phyloP scores from a whole-genome alignment of 1,140 invertebrate genomes.

The Pseudoatta argentina region DNA sequence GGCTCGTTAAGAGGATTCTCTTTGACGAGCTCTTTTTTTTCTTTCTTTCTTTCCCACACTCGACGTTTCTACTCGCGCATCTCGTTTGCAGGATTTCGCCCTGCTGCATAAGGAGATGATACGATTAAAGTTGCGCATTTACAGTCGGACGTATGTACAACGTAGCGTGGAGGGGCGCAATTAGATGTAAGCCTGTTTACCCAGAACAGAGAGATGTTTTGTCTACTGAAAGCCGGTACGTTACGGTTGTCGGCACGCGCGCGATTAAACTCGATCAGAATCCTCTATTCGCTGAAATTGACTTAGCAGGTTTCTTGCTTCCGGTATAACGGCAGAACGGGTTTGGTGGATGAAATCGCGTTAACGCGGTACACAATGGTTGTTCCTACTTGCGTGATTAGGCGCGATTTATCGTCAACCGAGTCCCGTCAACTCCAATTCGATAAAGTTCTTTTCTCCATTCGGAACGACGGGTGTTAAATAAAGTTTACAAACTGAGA shows the following conservation, averaged over 20 bases:
- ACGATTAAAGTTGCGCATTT: constrained; percentile 49
- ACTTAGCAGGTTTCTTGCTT: constrained; percentile 34
- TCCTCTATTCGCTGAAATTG: constrained; percentile 14
- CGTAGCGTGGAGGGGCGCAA: neutral
- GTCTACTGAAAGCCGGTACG: constrained; percentile 1
- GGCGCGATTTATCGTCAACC: neutral
- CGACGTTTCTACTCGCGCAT: constrained; percentile 6
- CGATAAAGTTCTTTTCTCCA: constrained; percentile 3
- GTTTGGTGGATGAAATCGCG: neutral
- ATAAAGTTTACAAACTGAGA: constrained; percentile 28
- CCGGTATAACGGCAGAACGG: constrained; percentile 7
- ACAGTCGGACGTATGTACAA: constrained; percentile 4
- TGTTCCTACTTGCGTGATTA: constrained; percentile 28
- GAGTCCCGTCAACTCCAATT: neutral
- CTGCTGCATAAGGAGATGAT: constrained; percentile 46
- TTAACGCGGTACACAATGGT: neutral
- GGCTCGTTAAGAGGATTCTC: constrained; percentile 53
- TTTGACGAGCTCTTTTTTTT: constrained; percentile 31
- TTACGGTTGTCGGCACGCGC: constrained; percentile 12
- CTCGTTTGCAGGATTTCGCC: constrained; percentile 52
- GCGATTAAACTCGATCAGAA: constrained; percentile 51
- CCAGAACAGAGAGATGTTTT: constrained; percentile 8
- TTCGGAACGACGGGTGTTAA: neutral
- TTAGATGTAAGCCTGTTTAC: constrained; percentile 19
- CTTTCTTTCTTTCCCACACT: neutral